Percentiles rank a stretch among this genome's conserved stretches.
Evolutionary conservation across 2,888 invertebrate genomes (phyloP).

Genomic region (Bhutanitis thaidina): DNA sequence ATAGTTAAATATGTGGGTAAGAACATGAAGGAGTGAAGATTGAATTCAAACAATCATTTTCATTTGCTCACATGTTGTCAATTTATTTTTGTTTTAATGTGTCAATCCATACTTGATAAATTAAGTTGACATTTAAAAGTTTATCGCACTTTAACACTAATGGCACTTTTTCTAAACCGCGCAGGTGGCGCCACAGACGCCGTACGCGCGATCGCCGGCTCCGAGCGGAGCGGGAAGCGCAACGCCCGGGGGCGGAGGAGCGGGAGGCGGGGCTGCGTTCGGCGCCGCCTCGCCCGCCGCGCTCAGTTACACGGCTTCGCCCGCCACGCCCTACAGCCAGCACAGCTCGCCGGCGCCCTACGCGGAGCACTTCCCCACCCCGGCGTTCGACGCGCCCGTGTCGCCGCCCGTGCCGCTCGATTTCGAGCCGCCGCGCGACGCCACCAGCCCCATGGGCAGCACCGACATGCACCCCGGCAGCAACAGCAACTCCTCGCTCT

Average conservation of each 20-base stretch:
- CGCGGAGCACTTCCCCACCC: slow-evolving; percentile 27
- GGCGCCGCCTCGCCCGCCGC: slow-evolving; percentile 56
- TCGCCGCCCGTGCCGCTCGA: slow-evolving; percentile 86
- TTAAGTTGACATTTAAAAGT: too few relatives aligned
- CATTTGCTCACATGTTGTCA: too few relatives aligned
- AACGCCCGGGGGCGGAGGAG: slow-evolving; percentile 25
- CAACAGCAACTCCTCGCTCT: slow-evolving; percentile 52
- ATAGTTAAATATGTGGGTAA: too few relatives aligned
- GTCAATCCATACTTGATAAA: too few relatives aligned
- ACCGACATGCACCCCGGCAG: slow-evolving; percentile 48
- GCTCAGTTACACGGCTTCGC: slow-evolving; percentile 62
- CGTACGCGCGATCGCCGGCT: slow-evolving; percentile 53
- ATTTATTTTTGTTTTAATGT: too few relatives aligned
- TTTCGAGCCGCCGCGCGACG: slow-evolving; percentile 82
- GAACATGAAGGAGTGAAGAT: too few relatives aligned
- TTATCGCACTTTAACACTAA: too few relatives aligned
- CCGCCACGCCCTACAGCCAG: slow-evolving; percentile 68
- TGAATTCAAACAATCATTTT: too few relatives aligned
- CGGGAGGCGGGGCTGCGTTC: slow-evolving; percentile 41
- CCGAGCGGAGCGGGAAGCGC: slow-evolving; percentile 28
- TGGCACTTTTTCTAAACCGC: too few relatives aligned
- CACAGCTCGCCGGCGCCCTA: slow-evolving; percentile 65
- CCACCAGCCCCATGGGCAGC: slow-evolving; percentile 41
- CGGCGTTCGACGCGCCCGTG: slow-evolving; percentile 79
- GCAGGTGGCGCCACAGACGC: slow-evolving; percentile 33